phyloP scores from a whole-genome alignment of 2,113 vertebrate species.

The Neotoma lepida region DNA sequence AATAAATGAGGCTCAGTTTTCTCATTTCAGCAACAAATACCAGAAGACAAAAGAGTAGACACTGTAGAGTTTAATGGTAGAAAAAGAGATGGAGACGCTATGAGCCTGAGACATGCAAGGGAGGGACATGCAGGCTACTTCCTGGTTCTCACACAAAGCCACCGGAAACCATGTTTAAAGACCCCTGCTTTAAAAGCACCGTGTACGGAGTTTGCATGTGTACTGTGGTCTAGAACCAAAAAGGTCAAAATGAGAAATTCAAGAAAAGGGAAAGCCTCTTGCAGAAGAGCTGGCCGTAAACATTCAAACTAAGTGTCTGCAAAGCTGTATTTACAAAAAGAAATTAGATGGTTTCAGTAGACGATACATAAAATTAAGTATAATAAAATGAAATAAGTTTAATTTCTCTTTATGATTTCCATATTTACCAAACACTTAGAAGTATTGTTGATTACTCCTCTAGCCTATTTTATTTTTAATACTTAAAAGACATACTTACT shows the following conservation, averaged over 20 bases:
- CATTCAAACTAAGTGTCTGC: not conserved
- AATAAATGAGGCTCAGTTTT: not conserved
- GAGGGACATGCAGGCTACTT: not conserved
- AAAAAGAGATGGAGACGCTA: not conserved
- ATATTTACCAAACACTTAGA: slow-evolving; percentile 20
- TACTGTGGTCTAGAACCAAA: not conserved
- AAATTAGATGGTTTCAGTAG: not conserved
- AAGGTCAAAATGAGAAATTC: not conserved
- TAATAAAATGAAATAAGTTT: not conserved
- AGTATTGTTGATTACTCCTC: not conserved
- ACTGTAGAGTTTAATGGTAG: not conserved
- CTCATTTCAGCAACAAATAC: not conserved
- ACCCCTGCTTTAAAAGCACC: not conserved
- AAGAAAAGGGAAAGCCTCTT: not conserved
- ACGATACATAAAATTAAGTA: slow-evolving; percentile 32
- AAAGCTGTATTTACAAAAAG: not conserved
- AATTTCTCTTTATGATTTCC: slow-evolving; percentile 8
- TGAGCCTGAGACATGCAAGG: not conserved
- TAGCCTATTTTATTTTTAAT: slow-evolving; percentile 1
- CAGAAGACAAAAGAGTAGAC: not conserved
- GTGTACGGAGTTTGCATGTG: not conserved
- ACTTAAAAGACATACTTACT: slow-evolving; percentile 74
- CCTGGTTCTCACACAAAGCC: not conserved
- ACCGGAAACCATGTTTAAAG: not conserved
- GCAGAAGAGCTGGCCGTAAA: not conserved